Evolutionary conservation across 2,113 vertebrate species (phyloP).

Genomic region (Rattus rattus): DNA sequence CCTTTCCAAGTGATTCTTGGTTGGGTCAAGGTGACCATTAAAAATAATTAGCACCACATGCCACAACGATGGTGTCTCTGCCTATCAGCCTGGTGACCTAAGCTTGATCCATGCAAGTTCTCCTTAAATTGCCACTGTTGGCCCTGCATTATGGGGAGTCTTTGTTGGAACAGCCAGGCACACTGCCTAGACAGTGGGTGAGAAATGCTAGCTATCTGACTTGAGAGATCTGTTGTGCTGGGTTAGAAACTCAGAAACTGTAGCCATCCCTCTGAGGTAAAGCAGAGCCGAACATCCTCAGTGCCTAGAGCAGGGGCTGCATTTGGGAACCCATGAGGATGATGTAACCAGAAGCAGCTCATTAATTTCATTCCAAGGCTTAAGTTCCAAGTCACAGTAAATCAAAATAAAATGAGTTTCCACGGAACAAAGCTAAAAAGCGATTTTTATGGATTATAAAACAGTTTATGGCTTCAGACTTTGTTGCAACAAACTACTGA

Average conservation of each 20-base stretch:
- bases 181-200: slow-evolving; percentile 46
- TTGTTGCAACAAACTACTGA: slow-evolving; percentile 39
- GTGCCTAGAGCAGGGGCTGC: slow-evolving; percentile 76
- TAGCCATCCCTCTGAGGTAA: slow-evolving; percentile 56
- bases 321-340: slow-evolving; percentile 81
- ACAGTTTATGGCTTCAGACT: slow-evolving; percentile 59
- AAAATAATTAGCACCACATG: background rate
- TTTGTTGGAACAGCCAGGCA: slow-evolving; percentile 25
- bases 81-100: background rate
- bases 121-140: slow-evolving; percentile 67
- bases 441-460: slow-evolving; percentile 43
- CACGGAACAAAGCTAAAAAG: slow-evolving; percentile 72
- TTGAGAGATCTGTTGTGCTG: slow-evolving; percentile 79
- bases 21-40: background rate
- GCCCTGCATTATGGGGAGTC: slow-evolving; percentile 67
- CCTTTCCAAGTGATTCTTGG: background rate
- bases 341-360: slow-evolving; percentile 83
- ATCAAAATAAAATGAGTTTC: slow-evolving; percentile 83
- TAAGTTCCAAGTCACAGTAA: slow-evolving; percentile 80
- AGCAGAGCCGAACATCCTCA: slow-evolving; percentile 76
- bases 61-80: background rate
- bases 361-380: slow-evolving; percentile 81
- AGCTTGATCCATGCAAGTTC: slow-evolving; percentile 33
- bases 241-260: slow-evolving; percentile 81
- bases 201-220: slow-evolving; percentile 76